Conservation (phyloP, 2,113 vertebrate species). For the Oceanodroma tethys region DNA sequence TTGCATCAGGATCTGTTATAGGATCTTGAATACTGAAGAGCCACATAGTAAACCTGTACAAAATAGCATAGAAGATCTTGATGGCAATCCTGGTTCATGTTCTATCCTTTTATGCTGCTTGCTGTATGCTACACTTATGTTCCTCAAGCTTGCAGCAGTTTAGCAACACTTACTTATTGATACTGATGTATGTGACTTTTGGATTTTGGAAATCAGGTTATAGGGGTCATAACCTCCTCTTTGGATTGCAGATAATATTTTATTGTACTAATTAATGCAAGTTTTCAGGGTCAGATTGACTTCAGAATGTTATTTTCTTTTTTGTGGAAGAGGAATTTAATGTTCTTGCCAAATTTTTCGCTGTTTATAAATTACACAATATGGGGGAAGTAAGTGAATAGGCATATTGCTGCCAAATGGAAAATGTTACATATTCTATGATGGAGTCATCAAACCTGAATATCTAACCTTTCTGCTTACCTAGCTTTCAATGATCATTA, state of each 20-base stretch:
- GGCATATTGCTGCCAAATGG: not conserved
- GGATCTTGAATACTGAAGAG: not conserved
- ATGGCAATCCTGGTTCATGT: fast-evolving
- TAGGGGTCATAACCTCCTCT: not conserved
- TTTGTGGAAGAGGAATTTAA: not conserved
- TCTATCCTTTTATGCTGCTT: not conserved
- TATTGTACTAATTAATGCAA: not conserved
- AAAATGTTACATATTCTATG: not conserved
- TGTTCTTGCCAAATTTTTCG: not conserved
- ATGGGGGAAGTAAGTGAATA: not conserved
- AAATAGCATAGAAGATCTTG: not conserved
- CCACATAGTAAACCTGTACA: not conserved
- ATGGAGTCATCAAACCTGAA: conserved; percentile 28
- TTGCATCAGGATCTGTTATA: not conserved
- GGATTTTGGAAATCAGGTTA: not conserved
- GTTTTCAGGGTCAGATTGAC: not conserved
- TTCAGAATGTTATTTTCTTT: not conserved
- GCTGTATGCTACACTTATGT: fast-evolving
- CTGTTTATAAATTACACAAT: not conserved
- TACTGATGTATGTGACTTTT: not conserved
- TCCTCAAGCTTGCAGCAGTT: not conserved
- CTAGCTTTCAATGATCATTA: conserved; percentile 56
- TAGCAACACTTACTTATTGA: not conserved
- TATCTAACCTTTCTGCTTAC: conserved; percentile 59
- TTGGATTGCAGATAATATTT: not conserved